Evolutionary conservation across 1,140 invertebrate genomes (phyloP).

Genomic region (Apolygus lucorum): DNA sequence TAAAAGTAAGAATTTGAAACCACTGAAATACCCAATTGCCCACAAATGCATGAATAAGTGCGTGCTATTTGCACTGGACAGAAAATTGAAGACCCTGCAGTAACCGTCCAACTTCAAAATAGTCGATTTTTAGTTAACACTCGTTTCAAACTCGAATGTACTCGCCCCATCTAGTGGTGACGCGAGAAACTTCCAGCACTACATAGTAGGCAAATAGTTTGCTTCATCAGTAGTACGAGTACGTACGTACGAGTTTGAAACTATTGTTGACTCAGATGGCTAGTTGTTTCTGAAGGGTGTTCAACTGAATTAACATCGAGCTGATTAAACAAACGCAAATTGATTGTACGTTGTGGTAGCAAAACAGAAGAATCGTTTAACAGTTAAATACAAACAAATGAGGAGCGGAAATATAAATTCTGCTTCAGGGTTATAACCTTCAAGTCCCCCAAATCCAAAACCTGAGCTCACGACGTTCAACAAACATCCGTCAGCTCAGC

Average conservation of each 20-base stretch:
- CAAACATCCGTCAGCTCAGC: background rate
- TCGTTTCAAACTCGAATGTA: too few relatives aligned
- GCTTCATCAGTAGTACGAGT: background rate
- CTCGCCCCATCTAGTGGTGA: too few relatives aligned
- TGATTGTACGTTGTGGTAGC: background rate
- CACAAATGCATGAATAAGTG: too few relatives aligned
- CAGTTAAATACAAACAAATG: constrained; percentile 1
- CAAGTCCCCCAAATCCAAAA: constrained; percentile 12
- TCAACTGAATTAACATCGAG: background rate
- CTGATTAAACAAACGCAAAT: background rate
- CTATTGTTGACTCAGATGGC: background rate
- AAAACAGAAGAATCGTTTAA: background rate
- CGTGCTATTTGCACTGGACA: too few relatives aligned
- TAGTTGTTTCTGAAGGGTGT: background rate
- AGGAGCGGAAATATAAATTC: constrained; percentile 12
- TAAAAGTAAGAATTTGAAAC: too few relatives aligned
- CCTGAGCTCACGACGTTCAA: constrained; percentile 12
- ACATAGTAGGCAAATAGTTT: background rate
- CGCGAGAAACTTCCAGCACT: too few relatives aligned
- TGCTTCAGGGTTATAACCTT: constrained; percentile 22
- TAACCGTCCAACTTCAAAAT: too few relatives aligned
- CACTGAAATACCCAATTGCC: too few relatives aligned
- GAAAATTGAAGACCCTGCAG: too few relatives aligned
- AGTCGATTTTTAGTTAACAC: too few relatives aligned
- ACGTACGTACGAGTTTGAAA: background rate